These are phyloP conservation scores for Phoronis australis DNA, from an alignment of 2,888 invertebrate genomes.

Conservation along the genomic window DNA sequence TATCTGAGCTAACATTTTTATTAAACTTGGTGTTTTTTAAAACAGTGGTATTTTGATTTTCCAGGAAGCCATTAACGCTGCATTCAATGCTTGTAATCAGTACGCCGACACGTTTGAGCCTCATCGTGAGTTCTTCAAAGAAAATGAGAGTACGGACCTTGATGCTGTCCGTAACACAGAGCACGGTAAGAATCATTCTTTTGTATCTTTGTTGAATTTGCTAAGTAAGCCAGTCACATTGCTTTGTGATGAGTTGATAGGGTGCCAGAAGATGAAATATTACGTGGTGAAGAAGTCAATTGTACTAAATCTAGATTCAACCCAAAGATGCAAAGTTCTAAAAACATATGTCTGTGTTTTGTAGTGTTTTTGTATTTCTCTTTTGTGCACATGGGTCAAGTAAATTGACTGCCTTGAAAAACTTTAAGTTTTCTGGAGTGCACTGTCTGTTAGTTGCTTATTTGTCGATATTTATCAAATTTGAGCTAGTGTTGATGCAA, in stretches of 20 bases:
- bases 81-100: constrained; percentile 61
- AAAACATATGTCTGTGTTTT: not conserved
- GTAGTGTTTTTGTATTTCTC: not conserved
- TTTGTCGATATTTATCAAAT: too few species aligned
- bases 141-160: constrained; percentile 65
- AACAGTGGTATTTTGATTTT: constrained; percentile 2
- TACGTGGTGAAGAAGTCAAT: not conserved
- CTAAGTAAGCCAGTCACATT: not conserved
- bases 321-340: too few species aligned
- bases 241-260: too few species aligned
- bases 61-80: constrained; percentile 56
- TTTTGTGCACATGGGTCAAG: not conserved
- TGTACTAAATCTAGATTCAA: too few species aligned
- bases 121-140: constrained; percentile 66
- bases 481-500: too few species aligned
- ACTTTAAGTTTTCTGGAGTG: too few species aligned
- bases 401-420: not conserved
- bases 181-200: constrained; percentile 52
- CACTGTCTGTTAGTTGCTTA: too few species aligned
- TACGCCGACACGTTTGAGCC: constrained; percentile 65
- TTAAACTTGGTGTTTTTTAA: too few species aligned
- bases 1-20: too few species aligned
- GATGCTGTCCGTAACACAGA: constrained; percentile 63
- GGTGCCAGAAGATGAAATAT: not conserved
- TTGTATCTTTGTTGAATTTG: not conserved